phyloP scores from a whole-genome alignment of 2,797 vertebrate genomes.

The Notolabrus celidotus region DNA sequence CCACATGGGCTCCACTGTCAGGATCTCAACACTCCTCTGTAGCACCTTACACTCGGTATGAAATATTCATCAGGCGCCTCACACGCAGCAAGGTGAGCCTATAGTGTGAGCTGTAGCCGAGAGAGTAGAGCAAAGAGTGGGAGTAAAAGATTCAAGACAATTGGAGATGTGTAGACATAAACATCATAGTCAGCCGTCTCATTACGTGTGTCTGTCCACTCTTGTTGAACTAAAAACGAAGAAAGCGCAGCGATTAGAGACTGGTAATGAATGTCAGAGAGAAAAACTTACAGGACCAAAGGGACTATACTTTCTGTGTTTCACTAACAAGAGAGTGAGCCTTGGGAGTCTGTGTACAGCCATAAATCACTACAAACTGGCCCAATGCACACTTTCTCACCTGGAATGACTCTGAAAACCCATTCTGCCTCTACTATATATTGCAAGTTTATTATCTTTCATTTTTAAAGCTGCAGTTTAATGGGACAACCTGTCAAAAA shows the following conservation, averaged over 20 bases:
- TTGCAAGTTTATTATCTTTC: constrained; percentile 4
- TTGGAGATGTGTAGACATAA: constrained; percentile 29
- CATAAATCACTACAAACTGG: constrained; percentile 40
- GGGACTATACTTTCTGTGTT: constrained; percentile 12
- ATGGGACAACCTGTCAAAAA: neutral
- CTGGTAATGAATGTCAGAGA: constrained; percentile 6
- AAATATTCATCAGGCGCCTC: constrained; percentile 67
- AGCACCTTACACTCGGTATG: constrained; percentile 51
- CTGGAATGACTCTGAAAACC: constrained; percentile 7
- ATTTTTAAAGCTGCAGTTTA: constrained; percentile 16
- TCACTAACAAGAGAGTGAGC: constrained; percentile 33
- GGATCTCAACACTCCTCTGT: constrained; percentile 53
- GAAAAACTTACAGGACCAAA: constrained; percentile 14
- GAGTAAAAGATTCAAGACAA: constrained; percentile 28
- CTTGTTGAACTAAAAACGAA: constrained; percentile 28
- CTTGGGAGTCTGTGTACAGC: constrained; percentile 24
- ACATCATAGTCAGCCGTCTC: constrained; percentile 44
- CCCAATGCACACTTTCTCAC: constrained; percentile 12
- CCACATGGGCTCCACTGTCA: constrained; percentile 57
- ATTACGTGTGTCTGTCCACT: constrained; percentile 30
- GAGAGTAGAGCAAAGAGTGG: constrained; percentile 28
- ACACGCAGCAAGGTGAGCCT: constrained; percentile 54
- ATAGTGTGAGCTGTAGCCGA: constrained; percentile 37
- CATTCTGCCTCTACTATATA: constrained; percentile 1
- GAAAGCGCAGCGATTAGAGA: constrained; percentile 31